A percentile compares a stretch with the other conserved stretches of the same genome.
Evolutionary conservation across 2,113 vertebrate genomes (phyloP).

Genomic region (Axis porcinus): DNA sequence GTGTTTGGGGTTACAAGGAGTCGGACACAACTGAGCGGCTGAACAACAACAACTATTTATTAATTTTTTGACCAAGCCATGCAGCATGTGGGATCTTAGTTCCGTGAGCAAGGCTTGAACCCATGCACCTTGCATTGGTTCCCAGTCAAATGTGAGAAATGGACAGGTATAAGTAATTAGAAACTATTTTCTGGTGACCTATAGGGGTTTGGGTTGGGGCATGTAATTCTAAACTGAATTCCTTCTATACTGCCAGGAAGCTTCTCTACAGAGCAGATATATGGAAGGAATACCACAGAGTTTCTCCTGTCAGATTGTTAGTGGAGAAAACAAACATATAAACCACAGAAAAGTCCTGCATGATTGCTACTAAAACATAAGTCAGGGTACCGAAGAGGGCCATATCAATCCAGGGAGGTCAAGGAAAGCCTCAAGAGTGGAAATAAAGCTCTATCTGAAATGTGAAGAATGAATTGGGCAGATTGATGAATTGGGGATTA

Average conservation of each 20-base stretch:
- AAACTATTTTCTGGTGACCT: neutral
- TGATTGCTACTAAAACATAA: neutral
- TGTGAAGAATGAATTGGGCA: neutral
- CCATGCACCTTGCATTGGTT: neutral
- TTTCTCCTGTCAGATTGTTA: neutral
- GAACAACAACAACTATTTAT: neutral
- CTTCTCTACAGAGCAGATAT: neutral
- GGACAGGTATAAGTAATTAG: neutral
- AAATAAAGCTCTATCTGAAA: conserved; percentile 2
- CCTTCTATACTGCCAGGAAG: neutral
- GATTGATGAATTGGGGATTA: neutral
- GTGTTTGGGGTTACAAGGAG: neutral
- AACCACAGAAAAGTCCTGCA: neutral
- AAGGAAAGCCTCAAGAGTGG: neutral
- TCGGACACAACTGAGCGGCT: neutral
- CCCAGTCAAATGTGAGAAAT: neutral
- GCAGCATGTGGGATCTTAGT: neutral
- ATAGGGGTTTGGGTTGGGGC: neutral
- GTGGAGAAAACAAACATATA: neutral
- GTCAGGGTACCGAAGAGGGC: neutral
- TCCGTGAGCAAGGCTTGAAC: neutral
- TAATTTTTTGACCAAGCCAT: neutral
- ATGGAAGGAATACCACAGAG: neutral
- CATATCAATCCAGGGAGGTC: neutral
- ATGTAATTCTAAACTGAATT: neutral